Base-by-base conservation (phyloP, 2,113 vertebrate genomes). In the Anseranas semipalmata region DNA sequence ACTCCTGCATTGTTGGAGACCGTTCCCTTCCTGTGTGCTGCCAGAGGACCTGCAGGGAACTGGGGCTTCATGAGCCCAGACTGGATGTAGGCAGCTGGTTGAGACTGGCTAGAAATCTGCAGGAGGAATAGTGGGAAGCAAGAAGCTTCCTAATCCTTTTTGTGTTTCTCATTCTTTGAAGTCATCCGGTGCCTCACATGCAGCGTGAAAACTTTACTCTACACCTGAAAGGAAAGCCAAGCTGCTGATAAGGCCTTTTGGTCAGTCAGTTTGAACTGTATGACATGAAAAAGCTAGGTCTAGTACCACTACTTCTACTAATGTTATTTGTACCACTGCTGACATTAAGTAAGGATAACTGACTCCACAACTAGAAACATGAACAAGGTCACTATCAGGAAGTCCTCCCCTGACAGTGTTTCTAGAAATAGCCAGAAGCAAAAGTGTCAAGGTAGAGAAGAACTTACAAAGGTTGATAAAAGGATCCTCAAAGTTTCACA, bases 141-240 rank as follows among this genome's bases (percentile, higher is more conserved):
- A 65, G 82, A 92, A 37, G 15, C 70, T 93, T 92, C 85, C 85
- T 89, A 62, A 96, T 67, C 50, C 70, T 89, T 95, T 95, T 95
- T 97, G 86, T 93, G 86, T 89, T 93, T 95, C 91, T 74, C 41
- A 53, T 76, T 67, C 87, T 97, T 96, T 93, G 89, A 97, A 96
- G 87, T 89, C 46, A 83, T 63, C 81, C 12, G 4, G 15, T 91
- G 72, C 62, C 56, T 94, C 84, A 73, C 48, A 79, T 65, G 77
- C 48, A 73, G 58, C 9, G 48, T 93, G 70, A 72, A 89, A 95
- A 85, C 70, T 90, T 95, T 59, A 53, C 59, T 94, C 53, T 70
- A 41, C 39, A 87, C 79, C 87, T 92, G 68, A 88, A 93, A 85
- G 83, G 71, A 87, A 97, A 90, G 72, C 32, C 41, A 90, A 88